phyloP scores from a whole-genome alignment of 1,140 invertebrate species.

The Drosophila varians region DNA sequence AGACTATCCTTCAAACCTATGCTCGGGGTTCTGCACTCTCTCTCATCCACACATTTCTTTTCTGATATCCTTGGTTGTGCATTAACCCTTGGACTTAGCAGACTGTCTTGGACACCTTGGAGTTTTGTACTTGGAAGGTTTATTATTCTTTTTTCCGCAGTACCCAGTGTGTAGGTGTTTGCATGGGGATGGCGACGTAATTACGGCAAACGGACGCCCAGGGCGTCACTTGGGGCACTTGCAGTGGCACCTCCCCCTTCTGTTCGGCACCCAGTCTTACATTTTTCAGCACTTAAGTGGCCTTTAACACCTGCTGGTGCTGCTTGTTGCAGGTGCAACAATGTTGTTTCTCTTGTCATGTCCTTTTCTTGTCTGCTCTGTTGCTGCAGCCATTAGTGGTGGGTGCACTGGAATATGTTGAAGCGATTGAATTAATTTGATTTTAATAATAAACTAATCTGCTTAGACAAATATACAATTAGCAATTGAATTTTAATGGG shows the following conservation, averaged over 20 bases:
- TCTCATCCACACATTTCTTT: neutral
- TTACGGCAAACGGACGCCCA: constrained; percentile 47
- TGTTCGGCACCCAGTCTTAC: constrained; percentile 15
- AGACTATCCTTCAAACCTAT: constrained; percentile 46
- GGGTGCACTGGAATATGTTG: constrained; percentile 1
- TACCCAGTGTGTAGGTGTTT: constrained; percentile 2
- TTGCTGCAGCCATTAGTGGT: constrained; percentile 43
- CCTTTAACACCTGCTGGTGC: constrained; percentile 74
- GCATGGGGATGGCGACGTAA: constrained; percentile 41
- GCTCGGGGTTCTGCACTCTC: constrained; percentile 24
- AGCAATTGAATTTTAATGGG: neutral
- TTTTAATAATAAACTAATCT: neutral
- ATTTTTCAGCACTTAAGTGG: constrained; percentile 78
- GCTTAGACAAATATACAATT: neutral
- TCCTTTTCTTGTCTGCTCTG: constrained; percentile 17
- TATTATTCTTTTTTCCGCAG: neutral
- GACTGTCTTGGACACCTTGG: constrained; percentile 29
- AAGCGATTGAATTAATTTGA: neutral
- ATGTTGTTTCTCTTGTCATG: constrained; percentile 33
- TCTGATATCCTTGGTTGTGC: constrained; percentile 31
- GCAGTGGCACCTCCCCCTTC: constrained; percentile 4
- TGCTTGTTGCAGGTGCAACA: constrained; percentile 39
- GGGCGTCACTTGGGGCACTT: constrained; percentile 12
- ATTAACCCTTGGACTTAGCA: constrained; percentile 35
- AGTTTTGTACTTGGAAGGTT: constrained; percentile 2